Conservation (phyloP, 2,113 vertebrate species). For the Platysternon megacephalum region DNA sequence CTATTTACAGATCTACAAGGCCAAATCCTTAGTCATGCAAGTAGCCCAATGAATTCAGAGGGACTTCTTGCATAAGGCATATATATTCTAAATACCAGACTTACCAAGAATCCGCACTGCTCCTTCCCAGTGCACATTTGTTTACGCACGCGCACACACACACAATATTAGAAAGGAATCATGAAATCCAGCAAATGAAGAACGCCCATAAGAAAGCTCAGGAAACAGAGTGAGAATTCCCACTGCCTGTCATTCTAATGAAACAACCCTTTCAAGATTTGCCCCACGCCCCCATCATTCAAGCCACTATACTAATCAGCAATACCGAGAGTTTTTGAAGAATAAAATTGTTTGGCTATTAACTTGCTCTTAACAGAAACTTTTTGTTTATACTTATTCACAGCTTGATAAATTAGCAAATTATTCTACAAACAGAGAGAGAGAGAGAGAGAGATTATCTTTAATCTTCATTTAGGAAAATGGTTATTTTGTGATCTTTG, state of each 20-base stretch:
- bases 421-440: not conserved
- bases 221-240: not conserved
- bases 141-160: not conserved
- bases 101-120: not conserved
- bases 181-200: not conserved
- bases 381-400: not conserved
- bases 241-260: not conserved
- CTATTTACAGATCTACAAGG: not conserved
- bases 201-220: not conserved
- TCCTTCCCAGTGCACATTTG: not conserved
- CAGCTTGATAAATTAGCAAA: not conserved
- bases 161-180: not conserved
- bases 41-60: not conserved
- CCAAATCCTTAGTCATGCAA: not conserved
- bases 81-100: not conserved
- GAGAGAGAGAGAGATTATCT: not conserved
- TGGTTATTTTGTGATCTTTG: not conserved
- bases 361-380: not conserved
- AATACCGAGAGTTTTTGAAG: not conserved
- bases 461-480: not conserved
- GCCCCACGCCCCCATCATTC: not conserved
- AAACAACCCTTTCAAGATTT: not conserved
- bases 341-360: not conserved
- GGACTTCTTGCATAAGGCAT: not conserved
- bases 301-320: not conserved